Evolutionary conservation across 2,888 invertebrate species (phyloP).

Genomic region (Sinhomidia bicolor): DNA sequence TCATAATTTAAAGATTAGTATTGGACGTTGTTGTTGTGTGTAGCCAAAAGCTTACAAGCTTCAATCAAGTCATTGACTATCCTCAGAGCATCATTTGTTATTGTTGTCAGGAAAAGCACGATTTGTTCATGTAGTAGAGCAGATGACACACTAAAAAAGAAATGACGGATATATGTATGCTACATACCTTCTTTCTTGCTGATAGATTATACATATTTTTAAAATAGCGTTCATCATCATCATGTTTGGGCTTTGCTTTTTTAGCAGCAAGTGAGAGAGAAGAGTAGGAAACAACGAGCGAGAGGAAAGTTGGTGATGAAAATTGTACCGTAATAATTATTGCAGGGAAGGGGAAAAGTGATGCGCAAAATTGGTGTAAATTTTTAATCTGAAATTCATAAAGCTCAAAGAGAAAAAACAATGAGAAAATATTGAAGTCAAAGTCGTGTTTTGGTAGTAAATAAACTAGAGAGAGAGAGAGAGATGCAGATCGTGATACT

Average conservation of each 20-base stretch:
- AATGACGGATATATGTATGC: background rate
- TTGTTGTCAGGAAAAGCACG: constrained; percentile 36
- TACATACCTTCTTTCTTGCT: background rate
- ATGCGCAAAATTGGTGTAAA: background rate
- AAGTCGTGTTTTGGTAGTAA: background rate
- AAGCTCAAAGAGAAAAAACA: background rate
- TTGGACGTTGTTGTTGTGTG: no score
- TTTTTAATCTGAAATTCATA: constrained; percentile 1
- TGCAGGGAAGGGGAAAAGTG: background rate
- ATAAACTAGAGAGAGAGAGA: no score
- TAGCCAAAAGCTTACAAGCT: background rate
- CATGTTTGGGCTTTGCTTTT: no score
- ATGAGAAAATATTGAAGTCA: background rate
- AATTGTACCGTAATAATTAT: constrained; percentile 30
- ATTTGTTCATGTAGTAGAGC: background rate
- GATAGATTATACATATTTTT: background rate
- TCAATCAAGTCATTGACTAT: constrained; percentile 8
- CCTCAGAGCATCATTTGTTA: background rate
- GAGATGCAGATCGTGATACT: constrained; percentile 1
- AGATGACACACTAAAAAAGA: background rate
- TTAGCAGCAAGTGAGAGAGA: no score
- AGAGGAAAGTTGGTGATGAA: background rate
- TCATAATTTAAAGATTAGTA: background rate
- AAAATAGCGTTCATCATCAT: no score
- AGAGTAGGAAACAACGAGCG: background rate